Percentiles rank a stretch among this genome's conserved stretches.
Conservation (phyloP, 2,888 invertebrate genomes). For the Linnaemya tessellans region DNA sequence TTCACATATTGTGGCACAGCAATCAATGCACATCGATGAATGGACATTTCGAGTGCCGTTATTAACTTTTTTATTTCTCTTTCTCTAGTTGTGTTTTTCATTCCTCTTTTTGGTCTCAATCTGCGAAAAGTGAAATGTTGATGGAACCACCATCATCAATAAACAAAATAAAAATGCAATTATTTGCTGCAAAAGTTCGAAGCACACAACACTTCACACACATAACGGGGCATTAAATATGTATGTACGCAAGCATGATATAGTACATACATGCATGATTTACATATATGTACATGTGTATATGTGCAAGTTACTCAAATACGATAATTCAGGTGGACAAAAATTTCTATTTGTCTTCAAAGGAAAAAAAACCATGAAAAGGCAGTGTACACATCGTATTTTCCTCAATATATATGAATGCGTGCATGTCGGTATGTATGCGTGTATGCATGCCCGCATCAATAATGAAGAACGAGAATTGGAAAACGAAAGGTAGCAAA, state of each 20-base stretch:
- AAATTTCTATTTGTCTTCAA: conserved; percentile 6
- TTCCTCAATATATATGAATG: too few species aligned
- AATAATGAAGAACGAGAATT: neutral
- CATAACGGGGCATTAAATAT: too few species aligned
- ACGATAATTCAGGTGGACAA: conserved; percentile 12
- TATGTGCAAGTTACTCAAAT: neutral
- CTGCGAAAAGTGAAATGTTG: conserved; percentile 40
- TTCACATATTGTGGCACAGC: conserved; percentile 5
- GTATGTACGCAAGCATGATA: too few species aligned
- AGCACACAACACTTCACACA: neutral
- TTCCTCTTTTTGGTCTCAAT: neutral
- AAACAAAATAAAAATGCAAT: conserved; percentile 38
- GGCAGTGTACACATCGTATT: neutral
- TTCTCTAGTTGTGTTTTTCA: neutral
- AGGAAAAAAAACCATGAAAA: neutral
- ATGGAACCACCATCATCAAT: conserved; percentile 22
- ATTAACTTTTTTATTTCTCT: neutral
- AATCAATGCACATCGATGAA: conserved; percentile 62
- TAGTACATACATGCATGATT: too few species aligned
- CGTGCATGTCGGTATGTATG: too few species aligned
- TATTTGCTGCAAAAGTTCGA: conserved; percentile 23
- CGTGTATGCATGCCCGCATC: neutral
- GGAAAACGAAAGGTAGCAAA: neutral
- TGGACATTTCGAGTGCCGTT: conserved; percentile 43
- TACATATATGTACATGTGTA: neutral